Evolutionary conservation across 2,888 invertebrate species (phyloP).

Genomic region (Melitaea athalia): DNA sequence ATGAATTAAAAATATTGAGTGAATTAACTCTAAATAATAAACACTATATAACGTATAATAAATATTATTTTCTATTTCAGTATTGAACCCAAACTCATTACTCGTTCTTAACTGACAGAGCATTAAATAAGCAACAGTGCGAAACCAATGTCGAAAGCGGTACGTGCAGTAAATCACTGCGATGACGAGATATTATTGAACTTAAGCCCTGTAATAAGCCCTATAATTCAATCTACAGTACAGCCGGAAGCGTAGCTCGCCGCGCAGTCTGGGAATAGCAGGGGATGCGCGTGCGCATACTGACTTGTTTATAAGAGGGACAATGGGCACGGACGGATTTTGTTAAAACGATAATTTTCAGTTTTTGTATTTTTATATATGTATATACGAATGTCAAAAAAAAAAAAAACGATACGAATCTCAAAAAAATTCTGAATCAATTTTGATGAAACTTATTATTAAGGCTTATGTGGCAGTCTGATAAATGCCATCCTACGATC

Average conservation of each 20-base stretch:
- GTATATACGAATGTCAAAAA: no score
- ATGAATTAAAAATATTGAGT: no score
- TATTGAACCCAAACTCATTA: not conserved
- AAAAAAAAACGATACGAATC: no score
- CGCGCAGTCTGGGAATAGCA: conserved; percentile 43
- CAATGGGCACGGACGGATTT: no score
- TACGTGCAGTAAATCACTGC: conserved; percentile 12
- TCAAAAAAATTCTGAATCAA: no score
- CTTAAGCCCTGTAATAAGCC: conserved; percentile 29
- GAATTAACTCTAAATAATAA: no score
- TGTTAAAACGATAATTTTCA: no score
- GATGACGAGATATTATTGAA: conserved; percentile 21
- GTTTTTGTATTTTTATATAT: no score
- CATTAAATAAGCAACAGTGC: not conserved
- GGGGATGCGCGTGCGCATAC: conserved; percentile 29
- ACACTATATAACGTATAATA: not conserved
- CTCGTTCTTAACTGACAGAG: not conserved
- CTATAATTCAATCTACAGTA: conserved; percentile 32
- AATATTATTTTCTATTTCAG: not conserved
- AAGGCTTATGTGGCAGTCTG: no score
- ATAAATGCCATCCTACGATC: no score
- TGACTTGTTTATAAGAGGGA: no score
- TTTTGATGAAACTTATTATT: no score
- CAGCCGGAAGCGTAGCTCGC: conserved; percentile 38
- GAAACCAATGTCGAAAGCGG: conserved; percentile 1